phyloP scores from a whole-genome alignment of 2,113 vertebrate genomes.

The Sceloporus tristichus region DNA sequence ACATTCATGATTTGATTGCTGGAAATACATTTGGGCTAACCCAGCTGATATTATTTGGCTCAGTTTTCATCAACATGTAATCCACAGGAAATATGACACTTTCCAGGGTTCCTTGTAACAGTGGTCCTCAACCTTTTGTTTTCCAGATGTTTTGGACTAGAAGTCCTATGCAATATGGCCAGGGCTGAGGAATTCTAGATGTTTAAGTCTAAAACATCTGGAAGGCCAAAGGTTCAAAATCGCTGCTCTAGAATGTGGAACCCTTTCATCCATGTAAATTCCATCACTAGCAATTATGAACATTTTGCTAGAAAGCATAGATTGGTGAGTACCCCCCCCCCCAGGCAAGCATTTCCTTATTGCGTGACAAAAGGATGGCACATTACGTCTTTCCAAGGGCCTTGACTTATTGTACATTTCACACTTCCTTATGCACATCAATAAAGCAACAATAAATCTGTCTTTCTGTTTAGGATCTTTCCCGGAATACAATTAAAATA shows the following conservation, averaged over 20 bases:
- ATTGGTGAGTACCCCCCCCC: background rate
- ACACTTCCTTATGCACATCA: slow-evolving; percentile 35
- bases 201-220: background rate
- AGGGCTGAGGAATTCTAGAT: too few relatives aligned
- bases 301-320: background rate
- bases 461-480: slow-evolving; percentile 18
- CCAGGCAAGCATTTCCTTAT: background rate
- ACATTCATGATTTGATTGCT: too few relatives aligned
- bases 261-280: background rate
- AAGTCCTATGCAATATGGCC: too few relatives aligned
- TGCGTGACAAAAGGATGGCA: slow-evolving; percentile 44
- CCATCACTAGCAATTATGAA: background rate
- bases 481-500: slow-evolving; percentile 37
- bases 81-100: background rate
- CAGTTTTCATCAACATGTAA: background rate
- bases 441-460: slow-evolving; percentile 31
- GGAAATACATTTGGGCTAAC: background rate
- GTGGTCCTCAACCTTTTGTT: background rate
- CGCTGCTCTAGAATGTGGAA: background rate
- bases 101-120: background rate
- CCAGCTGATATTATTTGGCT: background rate
- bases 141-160: too few relatives aligned
- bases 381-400: background rate
- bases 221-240: background rate
- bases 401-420: slow-evolving; percentile 46